A percentile compares a stretch with the other conserved stretches of the same genome.
Evolutionary conservation across 1,140 invertebrate species (phyloP).

Genomic region (Campoletis sonorensis): DNA sequence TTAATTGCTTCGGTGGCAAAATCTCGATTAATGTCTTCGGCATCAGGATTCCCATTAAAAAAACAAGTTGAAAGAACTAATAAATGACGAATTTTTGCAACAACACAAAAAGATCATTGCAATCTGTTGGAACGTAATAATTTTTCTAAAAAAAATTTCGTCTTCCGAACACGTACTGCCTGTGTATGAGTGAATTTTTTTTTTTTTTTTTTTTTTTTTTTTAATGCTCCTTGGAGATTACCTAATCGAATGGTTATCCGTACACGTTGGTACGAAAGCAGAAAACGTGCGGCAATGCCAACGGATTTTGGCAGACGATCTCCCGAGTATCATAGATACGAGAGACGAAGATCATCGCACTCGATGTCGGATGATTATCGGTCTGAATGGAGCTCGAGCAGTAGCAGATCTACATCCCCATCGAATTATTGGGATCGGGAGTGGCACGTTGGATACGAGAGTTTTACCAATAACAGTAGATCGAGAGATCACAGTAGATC

Average conservation of each 20-base stretch:
- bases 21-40: no score
- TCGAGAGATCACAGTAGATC: conserved; percentile 55
- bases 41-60: no score
- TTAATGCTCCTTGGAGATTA: neutral
- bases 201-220: no score
- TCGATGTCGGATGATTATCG: conserved; percentile 50
- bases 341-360: conserved; percentile 55
- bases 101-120: no score
- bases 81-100: no score
- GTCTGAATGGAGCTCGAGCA: conserved; percentile 41
- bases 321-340: conserved; percentile 58
- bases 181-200: no score
- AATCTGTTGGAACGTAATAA: no score
- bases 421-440: conserved; percentile 31
- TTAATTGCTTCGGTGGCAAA: no score
- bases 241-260: conserved; percentile 20
- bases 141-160: no score
- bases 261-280: conserved; percentile 45
- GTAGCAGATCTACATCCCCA: conserved; percentile 35
- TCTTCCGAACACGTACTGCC: no score
- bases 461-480: conserved; percentile 44
- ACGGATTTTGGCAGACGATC: conserved; percentile 68
- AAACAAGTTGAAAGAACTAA: no score
- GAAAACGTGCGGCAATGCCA: conserved; percentile 70
- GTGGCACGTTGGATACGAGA: conserved; percentile 37